A percentile compares a stretch with the other conserved stretches of the same genome.
phyloP scores from a whole-genome alignment of 2,113 vertebrate genomes.

The Enhydra lutris region DNA sequence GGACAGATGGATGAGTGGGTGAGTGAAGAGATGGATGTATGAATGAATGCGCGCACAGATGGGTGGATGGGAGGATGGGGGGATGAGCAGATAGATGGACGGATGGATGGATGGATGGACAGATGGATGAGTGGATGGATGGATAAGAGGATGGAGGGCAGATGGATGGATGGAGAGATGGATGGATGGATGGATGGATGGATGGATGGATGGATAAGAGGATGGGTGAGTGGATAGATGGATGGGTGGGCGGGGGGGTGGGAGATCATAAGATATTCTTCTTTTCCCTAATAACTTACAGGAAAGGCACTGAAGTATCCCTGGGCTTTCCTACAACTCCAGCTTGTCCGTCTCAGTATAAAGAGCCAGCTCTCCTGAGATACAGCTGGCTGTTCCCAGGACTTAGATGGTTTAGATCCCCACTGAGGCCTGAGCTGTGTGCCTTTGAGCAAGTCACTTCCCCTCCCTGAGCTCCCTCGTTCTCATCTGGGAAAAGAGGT shows the following conservation, averaged over 20 bases:
- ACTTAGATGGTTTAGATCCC: neutral
- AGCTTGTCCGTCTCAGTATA: neutral
- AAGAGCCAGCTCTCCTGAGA: fast-evolving
- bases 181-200: neutral
- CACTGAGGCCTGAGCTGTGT: neutral
- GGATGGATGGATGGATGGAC: fast-evolving
- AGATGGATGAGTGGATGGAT: neutral
- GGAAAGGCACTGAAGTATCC: neutral
- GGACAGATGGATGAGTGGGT: neutral
- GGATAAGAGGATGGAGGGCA: too few relatives aligned
- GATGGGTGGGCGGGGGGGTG: fast-evolving
- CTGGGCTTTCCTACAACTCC: neutral
- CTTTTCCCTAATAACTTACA: neutral
- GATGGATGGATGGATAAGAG: too few relatives aligned
- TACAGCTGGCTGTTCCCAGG: neutral
- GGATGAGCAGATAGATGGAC: fast-evolving
- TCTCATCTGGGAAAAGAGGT: neutral
- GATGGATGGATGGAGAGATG: neutral
- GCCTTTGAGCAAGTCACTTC: neutral
- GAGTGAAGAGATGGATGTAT: too few relatives aligned
- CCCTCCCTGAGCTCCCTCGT: neutral
- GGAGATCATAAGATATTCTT: neutral
- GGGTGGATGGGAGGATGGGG: fast-evolving
- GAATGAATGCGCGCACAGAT: too few relatives aligned
- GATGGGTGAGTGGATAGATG: fast-evolving